Conservation (phyloP, 2,113 vertebrate species). For the Brachionichthys hirsutus region DNA sequence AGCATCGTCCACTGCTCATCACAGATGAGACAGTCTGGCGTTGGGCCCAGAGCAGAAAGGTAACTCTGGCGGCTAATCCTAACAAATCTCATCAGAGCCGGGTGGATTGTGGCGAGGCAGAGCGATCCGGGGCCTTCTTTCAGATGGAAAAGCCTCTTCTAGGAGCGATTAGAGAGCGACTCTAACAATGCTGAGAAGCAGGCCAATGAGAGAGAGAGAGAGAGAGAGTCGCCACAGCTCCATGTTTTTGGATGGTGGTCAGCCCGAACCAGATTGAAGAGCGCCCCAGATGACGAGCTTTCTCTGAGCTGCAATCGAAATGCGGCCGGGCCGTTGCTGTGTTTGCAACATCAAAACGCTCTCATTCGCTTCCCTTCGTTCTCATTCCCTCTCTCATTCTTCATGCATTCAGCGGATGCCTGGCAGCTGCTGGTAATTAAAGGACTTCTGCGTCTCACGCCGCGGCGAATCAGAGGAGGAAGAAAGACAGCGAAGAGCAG, state of each 20-base stretch:
- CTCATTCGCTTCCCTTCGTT: conserved; percentile 27
- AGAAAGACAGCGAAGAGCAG: conserved; percentile 45
- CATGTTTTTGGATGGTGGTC: conserved; percentile 62
- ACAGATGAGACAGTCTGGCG: neutral
- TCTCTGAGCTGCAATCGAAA: conserved; percentile 75
- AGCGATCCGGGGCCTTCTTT: conserved; percentile 32
- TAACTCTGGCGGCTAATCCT: no score
- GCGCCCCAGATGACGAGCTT: conserved; percentile 72
- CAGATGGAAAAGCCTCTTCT: conserved; percentile 58
- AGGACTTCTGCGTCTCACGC: conserved; percentile 65
- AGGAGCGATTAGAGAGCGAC: conserved; percentile 55
- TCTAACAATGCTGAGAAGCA: conserved; percentile 29
- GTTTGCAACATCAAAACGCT: conserved; percentile 60
- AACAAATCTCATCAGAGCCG: neutral
- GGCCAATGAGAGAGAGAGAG: neutral
- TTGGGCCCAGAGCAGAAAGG: no score
- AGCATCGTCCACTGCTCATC: neutral
- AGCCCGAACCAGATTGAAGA: conserved; percentile 59
- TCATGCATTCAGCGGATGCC: conserved; percentile 57
- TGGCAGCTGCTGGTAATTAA: conserved; percentile 79
- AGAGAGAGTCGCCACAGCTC: conserved; percentile 19
- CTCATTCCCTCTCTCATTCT: conserved; percentile 37
- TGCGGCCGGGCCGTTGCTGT: conserved; percentile 50
- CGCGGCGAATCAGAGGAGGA: conserved; percentile 51
- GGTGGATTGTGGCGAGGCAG: conserved; percentile 19